A percentile compares a stretch with the other conserved stretches of the same genome.
Evolutionary conservation across 2,113 vertebrate genomes (phyloP).

Genomic region (Alexandromys fortis): DNA sequence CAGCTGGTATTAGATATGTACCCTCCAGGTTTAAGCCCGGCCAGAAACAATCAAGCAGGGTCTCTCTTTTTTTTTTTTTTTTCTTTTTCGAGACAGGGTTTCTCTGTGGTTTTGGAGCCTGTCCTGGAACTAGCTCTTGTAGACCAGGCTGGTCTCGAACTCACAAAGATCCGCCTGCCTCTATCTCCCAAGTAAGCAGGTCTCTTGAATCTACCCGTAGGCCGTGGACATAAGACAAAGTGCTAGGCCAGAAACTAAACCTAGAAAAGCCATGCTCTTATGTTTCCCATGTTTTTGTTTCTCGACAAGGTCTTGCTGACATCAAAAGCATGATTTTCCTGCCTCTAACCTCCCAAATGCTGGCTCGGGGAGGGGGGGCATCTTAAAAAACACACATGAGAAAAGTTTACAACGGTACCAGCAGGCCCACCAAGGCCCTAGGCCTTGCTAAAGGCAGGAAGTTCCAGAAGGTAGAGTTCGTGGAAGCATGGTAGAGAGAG

Average conservation of each 20-base stretch:
- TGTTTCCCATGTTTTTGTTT: neutral
- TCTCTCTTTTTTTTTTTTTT: neutral
- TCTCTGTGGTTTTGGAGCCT: too few relatives aligned
- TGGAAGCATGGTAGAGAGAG: neutral
- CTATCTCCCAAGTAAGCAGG: too few relatives aligned
- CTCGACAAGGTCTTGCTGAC: neutral
- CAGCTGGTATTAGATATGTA: neutral
- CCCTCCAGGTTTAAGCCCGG: neutral
- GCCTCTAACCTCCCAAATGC: neutral
- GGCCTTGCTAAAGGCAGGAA: conserved; percentile 8
- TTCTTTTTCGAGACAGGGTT: too few relatives aligned
- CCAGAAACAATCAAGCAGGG: neutral
- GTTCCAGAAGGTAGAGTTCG: neutral
- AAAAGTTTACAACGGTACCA: neutral
- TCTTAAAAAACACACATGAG: neutral
- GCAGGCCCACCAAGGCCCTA: neutral
- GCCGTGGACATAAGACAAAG: neutral
- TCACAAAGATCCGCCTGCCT: too few relatives aligned
- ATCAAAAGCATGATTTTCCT: neutral
- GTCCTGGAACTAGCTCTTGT: too few relatives aligned
- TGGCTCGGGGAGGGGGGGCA: neutral
- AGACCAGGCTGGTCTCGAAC: too few relatives aligned
- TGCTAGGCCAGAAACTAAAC: neutral
- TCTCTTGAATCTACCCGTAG: neutral
- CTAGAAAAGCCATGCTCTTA: neutral